Evolutionary conservation across 2,888 invertebrate genomes (phyloP).

Genomic region (Protula sp.): DNA sequence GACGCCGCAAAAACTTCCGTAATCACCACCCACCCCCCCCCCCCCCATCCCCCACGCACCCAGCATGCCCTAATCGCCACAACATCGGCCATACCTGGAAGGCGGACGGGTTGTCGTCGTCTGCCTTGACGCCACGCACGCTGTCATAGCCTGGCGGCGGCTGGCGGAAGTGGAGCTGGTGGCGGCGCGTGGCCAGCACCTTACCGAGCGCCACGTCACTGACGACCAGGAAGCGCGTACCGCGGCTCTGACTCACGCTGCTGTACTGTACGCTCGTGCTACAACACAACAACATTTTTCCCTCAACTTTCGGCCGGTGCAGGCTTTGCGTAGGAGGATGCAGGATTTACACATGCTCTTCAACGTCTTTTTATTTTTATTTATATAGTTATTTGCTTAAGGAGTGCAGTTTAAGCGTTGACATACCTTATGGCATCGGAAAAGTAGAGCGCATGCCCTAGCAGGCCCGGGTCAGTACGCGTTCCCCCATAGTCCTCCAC

Average conservation of each 20-base stretch:
- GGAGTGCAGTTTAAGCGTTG: too few relatives aligned
- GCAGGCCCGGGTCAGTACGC: conserved; percentile 40
- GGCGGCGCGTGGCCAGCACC: conserved; percentile 23
- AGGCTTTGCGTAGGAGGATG: too few relatives aligned
- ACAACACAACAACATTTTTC: conserved; percentile 4
- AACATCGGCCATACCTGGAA: conserved; percentile 40
- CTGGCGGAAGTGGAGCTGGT: conserved; percentile 21
- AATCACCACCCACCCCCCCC: too few relatives aligned
- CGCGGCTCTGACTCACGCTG: conserved; percentile 27
- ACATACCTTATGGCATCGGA: conserved; percentile 39
- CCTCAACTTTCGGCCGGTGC: too few relatives aligned
- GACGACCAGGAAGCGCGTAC: conserved; percentile 37
- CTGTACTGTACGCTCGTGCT: conserved; percentile 34
- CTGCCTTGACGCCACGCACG: conserved; percentile 41
- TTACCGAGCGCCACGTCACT: conserved; percentile 41
- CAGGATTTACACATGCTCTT: too few relatives aligned
- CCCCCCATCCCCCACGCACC: too few relatives aligned
- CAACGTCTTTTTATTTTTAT: too few relatives aligned
- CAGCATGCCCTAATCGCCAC: too few relatives aligned
- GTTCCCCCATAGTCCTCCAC: conserved; percentile 43
- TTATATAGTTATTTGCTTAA: too few relatives aligned
- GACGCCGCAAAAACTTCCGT: conserved; percentile 46
- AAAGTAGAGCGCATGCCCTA: conserved; percentile 49
- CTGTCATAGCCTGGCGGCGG: conserved; percentile 44
- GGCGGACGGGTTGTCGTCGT: conserved; percentile 23